A percentile compares a stretch with the other conserved stretches of the same genome.
These are phyloP conservation scores for Parasteatoda tepidariorum DNA, from an alignment of 1,140 invertebrate species.

Conservation along the genomic window DNA sequence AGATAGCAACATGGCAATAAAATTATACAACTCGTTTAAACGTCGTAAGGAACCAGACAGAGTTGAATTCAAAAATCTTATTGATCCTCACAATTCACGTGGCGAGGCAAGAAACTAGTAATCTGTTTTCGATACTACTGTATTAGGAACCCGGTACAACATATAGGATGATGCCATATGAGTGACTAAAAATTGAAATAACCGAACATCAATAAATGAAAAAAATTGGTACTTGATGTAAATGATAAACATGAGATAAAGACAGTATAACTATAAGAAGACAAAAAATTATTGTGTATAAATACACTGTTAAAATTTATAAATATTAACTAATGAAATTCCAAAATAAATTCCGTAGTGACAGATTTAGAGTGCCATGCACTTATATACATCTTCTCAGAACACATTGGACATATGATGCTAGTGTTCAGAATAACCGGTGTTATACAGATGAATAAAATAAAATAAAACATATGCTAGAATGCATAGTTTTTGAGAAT, in stretches of 20 bases:
- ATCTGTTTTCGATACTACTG: slow-evolving; percentile 24
- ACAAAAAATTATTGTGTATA: slow-evolving; percentile 34
- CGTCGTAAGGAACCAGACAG: slow-evolving; percentile 46
- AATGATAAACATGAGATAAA: slow-evolving; percentile 29
- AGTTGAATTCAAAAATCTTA: slow-evolving; percentile 8
- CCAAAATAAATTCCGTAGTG: slow-evolving; percentile 28
- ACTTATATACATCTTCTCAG: slow-evolving; percentile 54
- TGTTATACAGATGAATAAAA: slow-evolving; percentile 8
- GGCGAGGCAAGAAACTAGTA: slow-evolving; percentile 15
- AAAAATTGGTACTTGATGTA: slow-evolving; percentile 48
- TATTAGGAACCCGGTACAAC: slow-evolving; percentile 46
- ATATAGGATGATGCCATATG: slow-evolving; percentile 24
- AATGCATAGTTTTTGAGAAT: slow-evolving; percentile 47
- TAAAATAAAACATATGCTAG: slow-evolving; percentile 5
- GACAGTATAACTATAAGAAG: slow-evolving; percentile 32
- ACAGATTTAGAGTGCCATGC: slow-evolving; percentile 59
- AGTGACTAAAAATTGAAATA: slow-evolving; percentile 13
- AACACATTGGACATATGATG: slow-evolving; percentile 39
- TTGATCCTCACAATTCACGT: slow-evolving; percentile 16
- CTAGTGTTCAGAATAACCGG: slow-evolving; percentile 50
- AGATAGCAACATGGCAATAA: slow-evolving; percentile 40
- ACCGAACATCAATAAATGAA: slow-evolving; percentile 32
- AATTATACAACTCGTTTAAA: slow-evolving; percentile 40
- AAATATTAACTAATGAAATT: slow-evolving; percentile 20
- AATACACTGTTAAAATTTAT: slow-evolving; percentile 12